phyloP scores from a whole-genome alignment of 2,113 vertebrate genomes.

The Vulpes vulpes region DNA sequence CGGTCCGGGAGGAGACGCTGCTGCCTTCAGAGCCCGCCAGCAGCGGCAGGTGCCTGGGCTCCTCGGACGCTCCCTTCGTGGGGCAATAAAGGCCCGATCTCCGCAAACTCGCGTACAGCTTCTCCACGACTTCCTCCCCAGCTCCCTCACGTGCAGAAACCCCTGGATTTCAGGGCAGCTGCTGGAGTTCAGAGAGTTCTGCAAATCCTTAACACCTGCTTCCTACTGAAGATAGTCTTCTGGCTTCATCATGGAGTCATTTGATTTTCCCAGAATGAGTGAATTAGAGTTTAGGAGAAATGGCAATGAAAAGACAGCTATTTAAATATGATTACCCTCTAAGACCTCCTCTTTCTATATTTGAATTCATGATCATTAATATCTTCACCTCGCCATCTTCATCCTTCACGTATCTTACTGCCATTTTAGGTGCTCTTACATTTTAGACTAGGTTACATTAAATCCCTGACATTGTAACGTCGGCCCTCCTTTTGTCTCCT shows the following conservation, averaged over 20 bases:
- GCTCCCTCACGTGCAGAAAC: slow-evolving; percentile 96
- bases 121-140: slow-evolving; percentile 98
- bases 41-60: slow-evolving; percentile 97
- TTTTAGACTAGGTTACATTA: slow-evolving; percentile 22
- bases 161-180: slow-evolving; percentile 99
- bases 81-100: slow-evolving; percentile 98
- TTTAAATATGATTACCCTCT: slow-evolving; percentile 16
- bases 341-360: neutral
- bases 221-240: neutral
- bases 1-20: slow-evolving; percentile 93
- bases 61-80: slow-evolving; percentile 98
- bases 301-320: neutral
- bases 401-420: neutral
- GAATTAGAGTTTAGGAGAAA: neutral
- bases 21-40: slow-evolving; percentile 96
- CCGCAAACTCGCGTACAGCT: slow-evolving; percentile 95
- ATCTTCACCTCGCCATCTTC: neutral
- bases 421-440: neutral
- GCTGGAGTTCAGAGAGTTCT: slow-evolving; percentile 97
- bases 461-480: slow-evolving; percentile 28
- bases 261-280: neutral
- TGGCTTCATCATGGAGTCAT: neutral
- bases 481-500: neutral
- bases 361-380: slow-evolving; percentile 31
- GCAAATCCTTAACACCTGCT: neutral